A percentile compares a stretch with the other conserved stretches of the same genome.
phyloP scores from a whole-genome alignment of 2,113 vertebrate genomes.

The Solea senegalensis region DNA sequence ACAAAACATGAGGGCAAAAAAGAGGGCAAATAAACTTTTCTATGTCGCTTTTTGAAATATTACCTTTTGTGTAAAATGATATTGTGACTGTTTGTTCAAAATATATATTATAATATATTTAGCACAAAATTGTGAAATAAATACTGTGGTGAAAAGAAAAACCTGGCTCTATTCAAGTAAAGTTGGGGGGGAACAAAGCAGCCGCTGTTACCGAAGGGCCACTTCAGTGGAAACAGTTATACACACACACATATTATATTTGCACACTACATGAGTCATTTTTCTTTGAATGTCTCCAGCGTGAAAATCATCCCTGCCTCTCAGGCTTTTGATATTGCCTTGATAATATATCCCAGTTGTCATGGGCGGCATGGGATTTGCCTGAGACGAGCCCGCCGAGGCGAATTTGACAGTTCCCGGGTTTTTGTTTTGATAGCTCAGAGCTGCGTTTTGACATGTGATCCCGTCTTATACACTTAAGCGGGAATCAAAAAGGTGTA shows the following conservation, averaged over 20 bases:
- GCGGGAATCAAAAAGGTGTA: slow-evolving; percentile 53
- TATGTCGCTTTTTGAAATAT: too few species aligned
- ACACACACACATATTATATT: slow-evolving; percentile 3
- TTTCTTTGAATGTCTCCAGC: not conserved
- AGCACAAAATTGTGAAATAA: too few species aligned
- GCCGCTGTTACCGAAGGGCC: not conserved
- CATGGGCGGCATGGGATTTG: slow-evolving; percentile 40
- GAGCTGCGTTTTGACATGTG: slow-evolving; percentile 45
- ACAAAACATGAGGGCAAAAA: too few species aligned
- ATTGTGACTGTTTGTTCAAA: too few species aligned
- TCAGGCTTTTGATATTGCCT: slow-evolving; percentile 6
- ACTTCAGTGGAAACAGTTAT: not conserved
- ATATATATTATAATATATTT: too few species aligned
- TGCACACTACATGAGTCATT: slow-evolving; percentile 7
- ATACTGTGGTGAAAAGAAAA: too few species aligned
- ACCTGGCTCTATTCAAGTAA: too few species aligned
- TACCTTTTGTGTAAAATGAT: too few species aligned
- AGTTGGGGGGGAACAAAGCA: not conserved
- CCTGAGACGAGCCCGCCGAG: slow-evolving; percentile 22
- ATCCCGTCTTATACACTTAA: slow-evolving; percentile 41
- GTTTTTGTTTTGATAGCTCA: slow-evolving; percentile 53
- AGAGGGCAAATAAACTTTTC: too few species aligned
- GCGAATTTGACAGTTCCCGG: slow-evolving; percentile 50
- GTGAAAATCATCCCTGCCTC: slow-evolving; percentile 15
- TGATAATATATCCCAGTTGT: slow-evolving; percentile 33